A percentile compares a stretch with the other conserved stretches of the same genome.
These are phyloP conservation scores for Onychomys torridus DNA, from an alignment of 2,797 vertebrate species.

Conservation along the genomic window DNA sequence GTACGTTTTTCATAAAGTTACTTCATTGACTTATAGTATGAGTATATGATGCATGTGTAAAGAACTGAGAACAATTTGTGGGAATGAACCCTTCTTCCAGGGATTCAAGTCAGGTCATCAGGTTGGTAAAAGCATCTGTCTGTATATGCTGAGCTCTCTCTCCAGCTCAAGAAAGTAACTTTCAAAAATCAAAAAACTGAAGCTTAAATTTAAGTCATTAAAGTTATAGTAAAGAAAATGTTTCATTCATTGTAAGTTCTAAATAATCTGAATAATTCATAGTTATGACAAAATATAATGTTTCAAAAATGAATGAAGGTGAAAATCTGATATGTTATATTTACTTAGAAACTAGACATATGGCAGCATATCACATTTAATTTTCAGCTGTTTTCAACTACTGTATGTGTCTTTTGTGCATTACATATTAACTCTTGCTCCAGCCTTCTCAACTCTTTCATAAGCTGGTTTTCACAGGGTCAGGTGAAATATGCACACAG, in stretches of 20 bases:
- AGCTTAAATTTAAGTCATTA: conserved; percentile 16
- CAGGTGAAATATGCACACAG: neutral
- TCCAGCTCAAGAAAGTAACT: neutral
- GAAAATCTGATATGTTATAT: neutral
- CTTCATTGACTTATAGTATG: neutral
- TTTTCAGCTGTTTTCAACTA: conserved; percentile 43
- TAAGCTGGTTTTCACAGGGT: neutral
- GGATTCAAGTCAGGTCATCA: neutral
- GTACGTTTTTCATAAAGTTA: neutral
- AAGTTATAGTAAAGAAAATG: conserved; percentile 35
- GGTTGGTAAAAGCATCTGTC: neutral
- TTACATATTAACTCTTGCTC: conserved; percentile 42
- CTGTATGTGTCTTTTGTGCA: conserved; percentile 4
- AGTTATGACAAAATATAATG: neutral
- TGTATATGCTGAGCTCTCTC: neutral
- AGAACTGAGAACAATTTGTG: neutral
- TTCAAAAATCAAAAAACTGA: neutral
- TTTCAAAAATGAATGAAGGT: conserved; percentile 35
- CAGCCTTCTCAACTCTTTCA: neutral
- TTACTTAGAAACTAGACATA: conserved; percentile 24
- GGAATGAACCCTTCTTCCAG: neutral
- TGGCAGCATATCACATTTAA: neutral
- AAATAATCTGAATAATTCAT: neutral
- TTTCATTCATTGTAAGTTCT: conserved; percentile 18
- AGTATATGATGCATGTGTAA: neutral